Conservation (phyloP, 2,797 vertebrate genomes). For the Falco berigora region DNA sequence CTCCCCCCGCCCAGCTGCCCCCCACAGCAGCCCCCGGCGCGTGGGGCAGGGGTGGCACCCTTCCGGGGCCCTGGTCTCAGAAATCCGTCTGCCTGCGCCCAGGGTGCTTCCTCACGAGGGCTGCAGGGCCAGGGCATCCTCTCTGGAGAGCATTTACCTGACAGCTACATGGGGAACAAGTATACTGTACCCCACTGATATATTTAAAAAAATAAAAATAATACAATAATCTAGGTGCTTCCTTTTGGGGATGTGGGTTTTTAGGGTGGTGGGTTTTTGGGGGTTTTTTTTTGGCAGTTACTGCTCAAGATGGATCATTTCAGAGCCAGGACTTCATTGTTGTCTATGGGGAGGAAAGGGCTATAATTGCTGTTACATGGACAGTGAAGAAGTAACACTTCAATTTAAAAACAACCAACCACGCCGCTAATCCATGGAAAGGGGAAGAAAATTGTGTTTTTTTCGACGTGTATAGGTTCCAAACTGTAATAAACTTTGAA, state of each 20-base stretch:
- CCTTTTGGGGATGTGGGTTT: too few relatives aligned
- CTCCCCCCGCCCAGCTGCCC: not conserved
- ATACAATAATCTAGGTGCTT: too few relatives aligned
- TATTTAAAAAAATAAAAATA: too few relatives aligned
- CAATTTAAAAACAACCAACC: not conserved
- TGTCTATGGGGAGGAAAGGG: not conserved
- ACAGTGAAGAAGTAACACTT: not conserved
- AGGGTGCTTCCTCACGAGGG: too few relatives aligned
- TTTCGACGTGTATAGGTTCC: not conserved
- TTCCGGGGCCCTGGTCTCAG: not conserved
- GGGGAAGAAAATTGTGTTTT: not conserved
- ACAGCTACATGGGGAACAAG: not conserved
- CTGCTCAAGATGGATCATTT: not conserved
- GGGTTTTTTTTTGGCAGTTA: not conserved
- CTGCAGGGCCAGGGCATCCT: not conserved
- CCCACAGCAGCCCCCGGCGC: not conserved
- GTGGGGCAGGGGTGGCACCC: accelerated
- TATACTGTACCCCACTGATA: too few relatives aligned
- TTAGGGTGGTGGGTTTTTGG: too few relatives aligned
- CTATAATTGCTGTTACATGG: not conserved
- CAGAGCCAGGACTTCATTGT: not conserved
- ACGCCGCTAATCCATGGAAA: not conserved
- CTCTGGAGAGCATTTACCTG: not conserved
- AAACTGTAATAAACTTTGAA: not conserved
- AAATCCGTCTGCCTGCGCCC: accelerated